A percentile compares a stretch with the other conserved stretches of the same genome.
Evolutionary conservation across 92 coral and sea anemone genomes (phyloP).

Genomic region (Zoanthus sansibaricus): DNA sequence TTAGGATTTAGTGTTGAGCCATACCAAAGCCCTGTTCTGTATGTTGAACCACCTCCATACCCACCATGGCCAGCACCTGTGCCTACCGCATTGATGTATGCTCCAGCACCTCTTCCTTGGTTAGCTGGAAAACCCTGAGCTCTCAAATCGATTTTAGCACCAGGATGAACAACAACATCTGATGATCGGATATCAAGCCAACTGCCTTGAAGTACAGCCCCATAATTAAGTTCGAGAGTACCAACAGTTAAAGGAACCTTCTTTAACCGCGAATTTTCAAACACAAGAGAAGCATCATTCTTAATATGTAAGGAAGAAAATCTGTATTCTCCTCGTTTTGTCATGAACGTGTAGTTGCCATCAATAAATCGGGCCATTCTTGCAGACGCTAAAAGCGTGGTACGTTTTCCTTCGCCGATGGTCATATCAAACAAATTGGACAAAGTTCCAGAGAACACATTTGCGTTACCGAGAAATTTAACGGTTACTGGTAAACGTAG

Average conservation of each 20-base stretch:
- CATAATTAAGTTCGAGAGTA: conserved; percentile 68
- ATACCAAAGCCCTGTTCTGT: conserved; percentile 65
- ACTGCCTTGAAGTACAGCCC: conserved; percentile 68
- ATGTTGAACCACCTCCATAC: conserved; percentile 55
- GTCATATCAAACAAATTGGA: conserved; percentile 68
- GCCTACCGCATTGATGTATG: conserved; percentile 40
- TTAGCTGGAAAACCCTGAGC: conserved; percentile 55
- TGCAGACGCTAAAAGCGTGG: conserved; percentile 65
- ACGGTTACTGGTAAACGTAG: conserved; percentile 69
- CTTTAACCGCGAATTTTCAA: conserved; percentile 65
- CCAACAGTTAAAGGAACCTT: conserved; percentile 65
- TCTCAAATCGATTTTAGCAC: conserved; percentile 66
- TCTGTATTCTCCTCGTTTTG: conserved; percentile 75
- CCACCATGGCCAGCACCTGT: conserved; percentile 82
- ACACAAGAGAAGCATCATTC: conserved; percentile 59
- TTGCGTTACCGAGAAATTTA: conserved; percentile 66
- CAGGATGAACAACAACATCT: conserved; percentile 61
- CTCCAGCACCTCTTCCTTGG: conserved; percentile 64
- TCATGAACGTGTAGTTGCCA: conserved; percentile 75
- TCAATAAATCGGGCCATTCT: conserved; percentile 73
- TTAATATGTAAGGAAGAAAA: conserved; percentile 69
- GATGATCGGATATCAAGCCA: conserved; percentile 67
- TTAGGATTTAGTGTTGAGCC: conserved; percentile 64
- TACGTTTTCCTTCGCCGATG: conserved; percentile 63
- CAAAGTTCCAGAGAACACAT: conserved; percentile 71